Percentiles rank a stretch among this genome's conserved stretches.
phyloP scores from a whole-genome alignment of 2,113 vertebrate genomes.

The Origma solitaria region DNA sequence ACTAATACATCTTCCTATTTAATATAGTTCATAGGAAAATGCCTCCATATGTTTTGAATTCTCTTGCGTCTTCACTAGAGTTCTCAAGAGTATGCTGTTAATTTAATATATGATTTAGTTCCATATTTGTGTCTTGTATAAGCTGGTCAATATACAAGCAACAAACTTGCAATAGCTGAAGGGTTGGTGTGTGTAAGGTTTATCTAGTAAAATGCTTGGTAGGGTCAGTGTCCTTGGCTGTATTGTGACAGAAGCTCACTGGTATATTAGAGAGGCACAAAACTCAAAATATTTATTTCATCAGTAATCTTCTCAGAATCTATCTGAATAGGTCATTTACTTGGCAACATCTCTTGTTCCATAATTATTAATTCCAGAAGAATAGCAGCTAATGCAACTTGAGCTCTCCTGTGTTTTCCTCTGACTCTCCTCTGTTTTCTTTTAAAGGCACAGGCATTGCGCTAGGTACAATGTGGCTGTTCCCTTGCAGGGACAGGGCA shows the following conservation, averaged over 20 bases:
- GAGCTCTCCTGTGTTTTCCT: background rate
- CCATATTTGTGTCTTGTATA: background rate
- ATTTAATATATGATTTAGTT: background rate
- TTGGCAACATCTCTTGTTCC: conserved; percentile 2
- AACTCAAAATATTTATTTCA: conserved; percentile 17
- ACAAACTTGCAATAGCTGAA: background rate
- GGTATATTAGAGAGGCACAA: background rate
- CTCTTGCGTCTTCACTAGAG: background rate
- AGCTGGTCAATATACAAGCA: background rate
- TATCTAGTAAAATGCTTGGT: background rate
- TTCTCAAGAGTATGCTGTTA: background rate
- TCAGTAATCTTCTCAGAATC: background rate
- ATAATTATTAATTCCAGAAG: conserved; percentile 9
- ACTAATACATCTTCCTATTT: background rate
- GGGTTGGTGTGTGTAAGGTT: background rate
- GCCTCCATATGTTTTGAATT: conserved; percentile 13
- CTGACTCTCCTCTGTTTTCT: background rate
- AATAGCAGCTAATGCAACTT: background rate
- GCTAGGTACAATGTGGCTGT: background rate
- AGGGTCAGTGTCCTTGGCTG: background rate
- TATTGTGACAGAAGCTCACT: background rate
- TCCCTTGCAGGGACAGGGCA: background rate
- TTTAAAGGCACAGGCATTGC: background rate
- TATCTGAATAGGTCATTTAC: background rate
- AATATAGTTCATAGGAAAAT: background rate